A percentile compares a stretch with the other conserved stretches of the same genome.
phyloP scores from a whole-genome alignment of 2,888 invertebrate genomes.

The Nemotelus nigrinus region DNA sequence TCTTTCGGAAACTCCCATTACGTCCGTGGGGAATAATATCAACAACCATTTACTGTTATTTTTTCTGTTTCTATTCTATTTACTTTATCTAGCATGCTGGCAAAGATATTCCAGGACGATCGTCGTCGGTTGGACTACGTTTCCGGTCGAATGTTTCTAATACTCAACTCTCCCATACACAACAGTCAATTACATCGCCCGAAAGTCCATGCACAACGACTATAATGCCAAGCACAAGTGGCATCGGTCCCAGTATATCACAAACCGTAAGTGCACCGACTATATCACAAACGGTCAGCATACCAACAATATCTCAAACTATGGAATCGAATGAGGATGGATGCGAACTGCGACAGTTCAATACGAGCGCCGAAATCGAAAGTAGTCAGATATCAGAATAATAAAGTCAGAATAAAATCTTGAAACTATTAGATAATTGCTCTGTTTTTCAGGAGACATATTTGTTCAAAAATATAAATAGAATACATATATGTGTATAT shows the following conservation, averaged over 20 bases:
- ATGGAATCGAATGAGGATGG: constrained; percentile 15
- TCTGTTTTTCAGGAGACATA: no score
- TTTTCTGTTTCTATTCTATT: background rate
- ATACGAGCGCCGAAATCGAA: constrained; percentile 13
- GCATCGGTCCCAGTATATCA: constrained; percentile 4
- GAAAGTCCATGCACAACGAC: constrained; percentile 21
- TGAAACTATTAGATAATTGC: background rate
- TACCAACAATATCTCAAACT: constrained; percentile 35
- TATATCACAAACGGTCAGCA: constrained; percentile 21
- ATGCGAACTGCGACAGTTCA: background rate
- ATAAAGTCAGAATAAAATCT: background rate
- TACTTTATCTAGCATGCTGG: constrained; percentile 52
- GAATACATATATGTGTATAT: background rate
- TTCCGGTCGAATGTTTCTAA: constrained; percentile 24
- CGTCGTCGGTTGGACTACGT: constrained; percentile 21
- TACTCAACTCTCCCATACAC: constrained; percentile 1
- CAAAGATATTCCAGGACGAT: constrained; percentile 5
- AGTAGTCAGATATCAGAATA: constrained; percentile 4
- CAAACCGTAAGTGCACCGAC: constrained; percentile 9
- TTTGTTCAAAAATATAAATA: constrained; percentile 1
- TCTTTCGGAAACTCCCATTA: no score
- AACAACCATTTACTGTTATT: no score
- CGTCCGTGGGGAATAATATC: no score
- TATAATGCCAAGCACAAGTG: background rate
- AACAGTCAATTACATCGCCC: constrained; percentile 18